Conservation (phyloP, 1,140 invertebrate species). For the Medauroidea extradentata region DNA sequence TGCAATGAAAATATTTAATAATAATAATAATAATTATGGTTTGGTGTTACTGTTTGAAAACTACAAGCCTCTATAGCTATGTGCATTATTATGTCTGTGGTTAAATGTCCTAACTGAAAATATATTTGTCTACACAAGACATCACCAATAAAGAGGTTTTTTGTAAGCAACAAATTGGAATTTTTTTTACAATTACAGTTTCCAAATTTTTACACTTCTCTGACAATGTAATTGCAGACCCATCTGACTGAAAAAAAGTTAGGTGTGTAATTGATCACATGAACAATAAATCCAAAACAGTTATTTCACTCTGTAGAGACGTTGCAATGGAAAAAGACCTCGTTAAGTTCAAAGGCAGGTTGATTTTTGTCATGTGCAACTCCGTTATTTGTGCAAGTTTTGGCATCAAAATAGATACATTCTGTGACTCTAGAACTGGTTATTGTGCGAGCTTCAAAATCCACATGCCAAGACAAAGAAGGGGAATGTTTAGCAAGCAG, state of each 20-base stretch:
- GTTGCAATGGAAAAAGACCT: background rate
- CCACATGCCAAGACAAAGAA: slow-evolving; percentile 2
- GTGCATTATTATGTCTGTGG: too few relatives aligned
- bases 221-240: background rate
- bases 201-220: background rate
- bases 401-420: slow-evolving; percentile 16
- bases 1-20: background rate
- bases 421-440: slow-evolving; percentile 13
- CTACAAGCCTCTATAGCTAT: background rate
- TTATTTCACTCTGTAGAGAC: background rate
- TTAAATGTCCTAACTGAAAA: background rate
- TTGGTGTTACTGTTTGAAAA: background rate
- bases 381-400: background rate
- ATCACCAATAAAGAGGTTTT: background rate
- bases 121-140: background rate
- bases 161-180: background rate
- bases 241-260: background rate
- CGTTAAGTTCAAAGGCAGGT: background rate
- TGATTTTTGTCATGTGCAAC: background rate
- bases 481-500: slow-evolving; percentile 4
- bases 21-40: too few relatives aligned
- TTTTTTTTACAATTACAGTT: too few relatives aligned
- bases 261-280: background rate
- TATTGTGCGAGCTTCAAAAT: slow-evolving; percentile 16
- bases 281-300: background rate